Evolutionary conservation across 2,113 vertebrate species (phyloP).

Genomic region (rat (Rattus norvegicus)): DNA sequence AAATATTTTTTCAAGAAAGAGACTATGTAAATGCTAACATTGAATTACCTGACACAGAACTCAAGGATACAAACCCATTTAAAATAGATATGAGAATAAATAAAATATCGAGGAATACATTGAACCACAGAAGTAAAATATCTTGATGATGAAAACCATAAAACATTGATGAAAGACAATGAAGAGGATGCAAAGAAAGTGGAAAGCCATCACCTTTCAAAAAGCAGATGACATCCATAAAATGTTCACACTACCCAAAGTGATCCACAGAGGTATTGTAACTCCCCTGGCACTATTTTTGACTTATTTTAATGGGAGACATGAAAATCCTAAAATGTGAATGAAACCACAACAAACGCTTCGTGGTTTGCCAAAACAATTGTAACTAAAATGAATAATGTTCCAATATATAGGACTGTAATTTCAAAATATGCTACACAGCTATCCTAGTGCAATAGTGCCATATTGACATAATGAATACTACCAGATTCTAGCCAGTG

Average conservation of each 20-base stretch:
- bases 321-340: not conserved
- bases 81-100: not conserved
- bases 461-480: not conserved
- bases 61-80: not conserved
- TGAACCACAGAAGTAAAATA: not conserved
- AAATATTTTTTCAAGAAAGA: slow-evolving; percentile 15
- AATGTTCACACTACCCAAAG: not conserved
- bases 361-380: not conserved
- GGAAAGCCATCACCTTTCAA: not conserved
- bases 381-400: not conserved
- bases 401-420: not conserved
- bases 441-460: not conserved
- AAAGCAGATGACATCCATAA: not conserved
- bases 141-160: not conserved
- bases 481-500: not conserved
- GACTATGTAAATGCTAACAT: not conserved
- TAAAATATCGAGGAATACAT: not conserved
- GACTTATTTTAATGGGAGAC: not conserved
- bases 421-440: not conserved
- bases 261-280: not conserved
- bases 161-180: not conserved
- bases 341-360: not conserved
- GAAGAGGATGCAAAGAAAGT: not conserved
- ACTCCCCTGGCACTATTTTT: not conserved
- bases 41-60: not conserved